phyloP scores from a whole-genome alignment of 2,888 invertebrate species.

The Physocephala rufipes region DNA sequence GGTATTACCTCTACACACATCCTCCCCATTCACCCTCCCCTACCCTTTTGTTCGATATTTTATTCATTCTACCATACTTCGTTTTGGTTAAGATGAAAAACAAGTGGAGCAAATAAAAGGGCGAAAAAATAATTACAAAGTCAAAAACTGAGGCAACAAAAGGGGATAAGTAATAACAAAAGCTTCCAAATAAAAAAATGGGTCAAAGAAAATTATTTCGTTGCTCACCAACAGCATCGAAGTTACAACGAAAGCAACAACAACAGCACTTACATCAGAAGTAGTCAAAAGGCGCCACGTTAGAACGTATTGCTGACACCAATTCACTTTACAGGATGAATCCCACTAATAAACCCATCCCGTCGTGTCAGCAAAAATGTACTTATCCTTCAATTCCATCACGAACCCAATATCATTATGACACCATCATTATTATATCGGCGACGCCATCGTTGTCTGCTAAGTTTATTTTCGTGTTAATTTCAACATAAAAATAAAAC shows the following conservation, averaged over 20 bases:
- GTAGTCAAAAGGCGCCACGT: slow-evolving; percentile 6
- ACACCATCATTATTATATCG: background rate
- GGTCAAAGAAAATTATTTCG: slow-evolving; percentile 35
- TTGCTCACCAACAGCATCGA: slow-evolving; percentile 23
- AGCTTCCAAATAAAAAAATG: slow-evolving; percentile 32
- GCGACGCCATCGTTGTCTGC: slow-evolving; percentile 37
- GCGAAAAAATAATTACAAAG: slow-evolving; percentile 22
- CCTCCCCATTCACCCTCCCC: background rate
- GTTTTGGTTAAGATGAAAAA: slow-evolving; percentile 3
- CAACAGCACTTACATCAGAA: background rate
- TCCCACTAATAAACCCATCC: background rate
- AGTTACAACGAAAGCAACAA: slow-evolving; percentile 16
- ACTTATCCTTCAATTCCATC: slow-evolving; percentile 12
- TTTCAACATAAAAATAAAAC: slow-evolving; percentile 12
- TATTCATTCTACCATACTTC: slow-evolving; percentile 9
- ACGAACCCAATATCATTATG: no score
- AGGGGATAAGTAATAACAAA: slow-evolving; percentile 22
- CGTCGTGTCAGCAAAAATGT: background rate
- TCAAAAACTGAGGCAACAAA: background rate
- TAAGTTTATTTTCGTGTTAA: slow-evolving; percentile 33
- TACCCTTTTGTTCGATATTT: background rate
- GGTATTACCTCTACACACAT: no score
- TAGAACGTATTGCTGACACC: background rate
- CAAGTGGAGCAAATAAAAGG: slow-evolving; percentile 20
- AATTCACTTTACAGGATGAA: background rate